Evolutionary conservation across 1,140 invertebrate genomes (phyloP).

Genomic region (Bombus affinis): DNA sequence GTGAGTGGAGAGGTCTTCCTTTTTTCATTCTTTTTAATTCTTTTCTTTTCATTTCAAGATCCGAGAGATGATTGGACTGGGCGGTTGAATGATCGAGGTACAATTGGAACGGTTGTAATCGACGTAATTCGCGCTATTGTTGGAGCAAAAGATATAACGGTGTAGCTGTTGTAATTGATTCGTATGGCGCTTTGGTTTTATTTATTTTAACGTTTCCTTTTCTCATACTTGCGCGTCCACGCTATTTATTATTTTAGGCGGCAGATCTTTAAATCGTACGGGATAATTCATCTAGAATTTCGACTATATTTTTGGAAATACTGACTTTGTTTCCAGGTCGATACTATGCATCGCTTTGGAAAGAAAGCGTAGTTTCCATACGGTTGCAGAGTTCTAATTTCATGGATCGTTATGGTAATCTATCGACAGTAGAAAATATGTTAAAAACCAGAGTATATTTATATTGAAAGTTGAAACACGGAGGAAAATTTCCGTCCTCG

Average conservation of each 20-base stretch:
- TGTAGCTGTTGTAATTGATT: too few species aligned
- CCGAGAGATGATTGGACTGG: background rate
- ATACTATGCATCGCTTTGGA: too few species aligned
- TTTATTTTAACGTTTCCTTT: background rate
- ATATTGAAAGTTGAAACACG: background rate
- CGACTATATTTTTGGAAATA: too few species aligned
- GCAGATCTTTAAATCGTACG: background rate
- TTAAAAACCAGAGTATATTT: background rate
- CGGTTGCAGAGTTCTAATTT: too few species aligned
- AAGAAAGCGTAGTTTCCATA: too few species aligned
- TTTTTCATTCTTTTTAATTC: background rate
- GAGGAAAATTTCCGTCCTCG: background rate
- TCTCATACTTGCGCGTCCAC: too few species aligned
- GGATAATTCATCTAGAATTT: background rate
- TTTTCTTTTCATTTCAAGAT: background rate
- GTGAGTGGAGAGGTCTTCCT: background rate
- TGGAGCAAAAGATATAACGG: background rate
- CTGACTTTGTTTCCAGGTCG: too few species aligned
- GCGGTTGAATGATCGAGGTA: background rate
- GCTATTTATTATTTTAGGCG: rapidly evolving
- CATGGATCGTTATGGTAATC: too few species aligned
- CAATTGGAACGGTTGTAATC: background rate
- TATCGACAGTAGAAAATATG: too few species aligned
- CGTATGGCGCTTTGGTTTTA: background rate
- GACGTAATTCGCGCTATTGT: constrained; percentile 2